Conservation (phyloP, 1,140 invertebrate species). For the Drosophila sucinea region DNA sequence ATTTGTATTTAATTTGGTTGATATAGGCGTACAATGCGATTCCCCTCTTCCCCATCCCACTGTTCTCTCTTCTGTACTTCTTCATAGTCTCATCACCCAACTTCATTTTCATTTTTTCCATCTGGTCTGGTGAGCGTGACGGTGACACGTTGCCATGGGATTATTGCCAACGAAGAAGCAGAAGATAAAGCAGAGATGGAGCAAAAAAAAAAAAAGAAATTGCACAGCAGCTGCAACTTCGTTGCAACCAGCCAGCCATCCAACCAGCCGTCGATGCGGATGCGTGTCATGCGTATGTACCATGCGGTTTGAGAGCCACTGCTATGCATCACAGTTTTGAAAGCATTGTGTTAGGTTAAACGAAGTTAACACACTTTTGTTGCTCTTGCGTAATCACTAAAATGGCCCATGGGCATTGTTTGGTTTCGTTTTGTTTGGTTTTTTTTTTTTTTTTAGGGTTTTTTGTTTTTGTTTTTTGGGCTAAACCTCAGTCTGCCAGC, state of each 20-base stretch:
- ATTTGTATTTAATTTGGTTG: conserved; percentile 22
- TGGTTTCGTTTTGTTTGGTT: conserved; percentile 28
- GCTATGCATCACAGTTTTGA: conserved; percentile 19
- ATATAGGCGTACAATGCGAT: conserved; percentile 13
- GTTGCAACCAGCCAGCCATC: conserved; percentile 12
- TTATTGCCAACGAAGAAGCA: conserved; percentile 41
- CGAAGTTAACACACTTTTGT: conserved; percentile 17
- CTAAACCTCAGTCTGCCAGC: conserved; percentile 44
- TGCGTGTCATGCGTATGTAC: background rate
- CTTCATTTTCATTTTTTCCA: conserved; percentile 20
- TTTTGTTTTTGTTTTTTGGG: conserved; percentile 28
- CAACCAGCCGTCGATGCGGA: conserved; percentile 5
- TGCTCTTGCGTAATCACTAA: conserved; percentile 38
- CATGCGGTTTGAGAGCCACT: conserved; percentile 21
- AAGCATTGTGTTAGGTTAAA: background rate
- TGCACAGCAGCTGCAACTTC: conserved; percentile 53
- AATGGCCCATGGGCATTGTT: conserved; percentile 42
- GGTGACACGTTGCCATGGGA: conserved; percentile 64
- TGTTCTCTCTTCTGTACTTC: background rate
- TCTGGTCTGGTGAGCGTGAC: conserved; percentile 60
- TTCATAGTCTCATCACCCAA: background rate
- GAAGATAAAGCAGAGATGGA: conserved; percentile 1
- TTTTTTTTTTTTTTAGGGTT: conserved; percentile 34
- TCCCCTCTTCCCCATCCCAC: background rate
- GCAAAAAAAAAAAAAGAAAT: conserved; percentile 64